Conservation (phyloP, 2,113 vertebrate species). For the Boulengeromyrus knoepffleri region DNA sequence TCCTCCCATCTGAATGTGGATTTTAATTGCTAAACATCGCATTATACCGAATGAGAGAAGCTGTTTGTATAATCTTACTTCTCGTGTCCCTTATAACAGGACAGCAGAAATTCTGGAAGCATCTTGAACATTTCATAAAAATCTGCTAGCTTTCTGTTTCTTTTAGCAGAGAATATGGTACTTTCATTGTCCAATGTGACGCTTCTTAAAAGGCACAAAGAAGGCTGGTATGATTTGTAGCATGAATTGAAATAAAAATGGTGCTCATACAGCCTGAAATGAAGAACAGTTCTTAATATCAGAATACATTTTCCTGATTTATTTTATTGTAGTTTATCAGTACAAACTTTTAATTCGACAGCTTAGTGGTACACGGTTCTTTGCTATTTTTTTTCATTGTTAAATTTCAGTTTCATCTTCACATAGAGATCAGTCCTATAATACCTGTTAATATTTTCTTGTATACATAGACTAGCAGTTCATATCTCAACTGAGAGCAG, state of each 20-base stretch:
- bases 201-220: conserved; percentile 18
- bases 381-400: background rate
- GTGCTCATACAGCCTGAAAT: conserved; percentile 3
- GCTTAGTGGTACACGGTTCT: background rate
- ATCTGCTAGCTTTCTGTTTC: background rate
- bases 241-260: background rate
- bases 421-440: background rate
- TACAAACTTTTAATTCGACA: background rate
- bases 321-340: background rate
- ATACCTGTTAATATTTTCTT: background rate
- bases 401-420: background rate
- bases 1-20: conserved; percentile 34
- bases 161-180: conserved; percentile 8
- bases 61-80: conserved; percentile 5
- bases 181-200: conserved; percentile 16
- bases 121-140: background rate
- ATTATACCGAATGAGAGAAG: conserved; percentile 29
- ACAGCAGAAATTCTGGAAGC: background rate
- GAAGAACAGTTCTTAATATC: conserved; percentile 8
- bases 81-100: background rate
- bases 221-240: background rate
- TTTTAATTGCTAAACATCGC: conserved; percentile 47
- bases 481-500: background rate
- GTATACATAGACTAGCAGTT: background rate
- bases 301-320: conserved; percentile 3